Evolutionary conservation across 2,888 invertebrate genomes (phyloP).

Genomic region (Oithona nana): DNA sequence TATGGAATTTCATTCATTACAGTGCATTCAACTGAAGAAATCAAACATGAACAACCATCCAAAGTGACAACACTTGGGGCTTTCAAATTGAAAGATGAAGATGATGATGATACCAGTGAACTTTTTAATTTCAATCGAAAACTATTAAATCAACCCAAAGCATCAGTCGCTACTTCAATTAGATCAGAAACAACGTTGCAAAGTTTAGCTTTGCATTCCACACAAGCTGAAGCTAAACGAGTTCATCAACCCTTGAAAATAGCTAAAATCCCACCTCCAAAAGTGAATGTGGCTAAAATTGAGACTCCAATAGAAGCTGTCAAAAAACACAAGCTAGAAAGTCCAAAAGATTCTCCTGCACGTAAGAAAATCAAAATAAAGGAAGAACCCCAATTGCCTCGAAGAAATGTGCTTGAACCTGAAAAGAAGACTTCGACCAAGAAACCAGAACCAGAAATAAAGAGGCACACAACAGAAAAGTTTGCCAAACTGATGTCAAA

Average conservation of each 20-base stretch:
- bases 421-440: too few species aligned
- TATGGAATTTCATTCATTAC: slow-evolving; percentile 65
- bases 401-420: not conserved
- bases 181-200: slow-evolving; percentile 9
- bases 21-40: slow-evolving; percentile 5
- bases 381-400: too few species aligned
- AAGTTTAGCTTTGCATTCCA: not conserved
- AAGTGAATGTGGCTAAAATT: not conserved
- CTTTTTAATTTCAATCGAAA: not conserved
- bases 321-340: too few species aligned
- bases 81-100: slow-evolving; percentile 27
- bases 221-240: not conserved
- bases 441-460: too few species aligned
- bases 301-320: slow-evolving; percentile 5
- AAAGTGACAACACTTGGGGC: slow-evolving; percentile 22
- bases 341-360: too few species aligned
- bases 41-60: not conserved
- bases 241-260: not conserved
- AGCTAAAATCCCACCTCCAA: too few species aligned
- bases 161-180: not conserved
- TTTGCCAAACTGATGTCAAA: slow-evolving; percentile 41
- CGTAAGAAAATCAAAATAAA: slow-evolving; percentile 17
- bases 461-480: slow-evolving; percentile 27
- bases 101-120: slow-evolving; percentile 26
- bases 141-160: not conserved